These are phyloP conservation scores for Gavialis gangeticus DNA, from an alignment of 2,113 vertebrate genomes.

Conservation along the genomic window DNA sequence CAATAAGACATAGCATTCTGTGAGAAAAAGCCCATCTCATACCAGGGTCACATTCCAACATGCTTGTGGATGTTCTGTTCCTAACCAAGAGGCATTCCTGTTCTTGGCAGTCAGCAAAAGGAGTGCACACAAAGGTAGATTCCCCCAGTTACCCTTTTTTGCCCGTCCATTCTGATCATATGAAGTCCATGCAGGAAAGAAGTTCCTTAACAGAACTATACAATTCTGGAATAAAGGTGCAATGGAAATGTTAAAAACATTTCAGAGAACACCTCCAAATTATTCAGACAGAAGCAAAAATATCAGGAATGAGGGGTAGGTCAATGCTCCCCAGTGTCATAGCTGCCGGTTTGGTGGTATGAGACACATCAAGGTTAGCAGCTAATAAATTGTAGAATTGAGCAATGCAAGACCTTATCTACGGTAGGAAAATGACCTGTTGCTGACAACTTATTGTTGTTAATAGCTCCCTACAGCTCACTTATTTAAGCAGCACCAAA, in stretches of 20 bases:
- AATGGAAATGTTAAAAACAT: background rate
- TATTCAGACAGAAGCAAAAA: slow-evolving; percentile 4
- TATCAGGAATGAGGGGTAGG: background rate
- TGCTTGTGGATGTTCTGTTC: slow-evolving; percentile 40
- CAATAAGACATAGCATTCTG: background rate
- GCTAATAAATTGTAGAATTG: background rate
- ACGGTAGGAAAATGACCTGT: background rate
- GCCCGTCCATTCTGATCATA: background rate
- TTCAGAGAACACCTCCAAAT: background rate
- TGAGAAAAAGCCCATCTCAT: slow-evolving; percentile 55
- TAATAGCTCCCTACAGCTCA: slow-evolving; percentile 3
- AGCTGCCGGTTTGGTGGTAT: slow-evolving; percentile 4
- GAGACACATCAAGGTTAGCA: background rate
- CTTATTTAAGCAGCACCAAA: background rate
- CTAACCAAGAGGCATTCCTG: slow-evolving; percentile 58
- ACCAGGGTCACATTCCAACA: slow-evolving; percentile 61
- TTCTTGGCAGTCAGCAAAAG: background rate
- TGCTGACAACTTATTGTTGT: slow-evolving; percentile 1
- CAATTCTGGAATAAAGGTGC: background rate
- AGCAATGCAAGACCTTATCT: background rate
- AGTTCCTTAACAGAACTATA: background rate
- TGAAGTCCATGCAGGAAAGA: background rate
- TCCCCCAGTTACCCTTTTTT: background rate
- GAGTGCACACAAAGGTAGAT: background rate
- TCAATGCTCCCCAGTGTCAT: background rate